Base-by-base conservation (phyloP, 2,888 invertebrate species). In the Brachycybe producta region DNA sequence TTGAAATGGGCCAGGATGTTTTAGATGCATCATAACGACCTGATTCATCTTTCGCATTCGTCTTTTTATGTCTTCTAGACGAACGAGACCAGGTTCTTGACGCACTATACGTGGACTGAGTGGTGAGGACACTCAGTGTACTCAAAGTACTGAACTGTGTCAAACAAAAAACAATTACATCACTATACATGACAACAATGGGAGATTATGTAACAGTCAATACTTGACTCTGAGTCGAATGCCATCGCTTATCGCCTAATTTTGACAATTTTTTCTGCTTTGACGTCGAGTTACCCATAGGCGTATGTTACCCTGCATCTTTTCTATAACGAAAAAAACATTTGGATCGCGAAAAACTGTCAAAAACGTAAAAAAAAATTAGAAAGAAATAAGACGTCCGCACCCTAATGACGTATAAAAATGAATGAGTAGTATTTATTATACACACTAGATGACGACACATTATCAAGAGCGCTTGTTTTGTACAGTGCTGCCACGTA, bases 1-100 rank as follows among this genome's bases (percentile, higher is more conserved):
- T 76, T 39, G 85, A 78, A 21, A 86, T 80, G 2, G 86, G 87
- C 82, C 85, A 87, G 56, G 78, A 75, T 34, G 86, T 84, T 67
- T 84, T 84, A 55, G 73, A 70, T 32, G 67, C 24, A 21, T 47
- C 47, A 19, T 47, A 47, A 26, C 47, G 67, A 58, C 68, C 68
- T 75, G 62, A 77, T 73, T 49, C 71, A 74, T 56, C 79, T 63
- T 42, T 78, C 78, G 5, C 44, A 42, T 15, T 41, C 34, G 13
- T 46, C 40, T 26, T 47, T 36, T 11, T 35, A 47, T 21, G 32
- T 35, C 41, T 21, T 46, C 50, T 13, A 4, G 50, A 50, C 1
- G 53, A 27, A 2, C 53, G 11, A 2, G 53, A 53, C 47, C 47
- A 53, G 7, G 53, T 53, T 3, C 53, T 39, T 11, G 53, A 53